Base-by-base conservation (phyloP, 2,113 vertebrate species). In the Rostratula benghalensis region DNA sequence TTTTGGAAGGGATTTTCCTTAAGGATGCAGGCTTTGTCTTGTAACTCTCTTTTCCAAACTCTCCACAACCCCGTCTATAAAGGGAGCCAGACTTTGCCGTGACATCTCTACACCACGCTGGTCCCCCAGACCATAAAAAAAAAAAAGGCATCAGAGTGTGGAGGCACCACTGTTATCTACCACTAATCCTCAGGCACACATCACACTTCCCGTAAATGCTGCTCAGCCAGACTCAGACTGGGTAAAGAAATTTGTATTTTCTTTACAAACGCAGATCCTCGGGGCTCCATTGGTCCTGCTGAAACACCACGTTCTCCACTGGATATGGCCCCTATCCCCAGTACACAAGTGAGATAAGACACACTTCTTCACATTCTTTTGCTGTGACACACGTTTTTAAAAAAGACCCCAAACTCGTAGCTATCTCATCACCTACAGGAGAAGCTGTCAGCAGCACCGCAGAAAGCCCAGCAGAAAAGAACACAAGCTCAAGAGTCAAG, bases 141-240 rank as follows among this genome's bases (percentile, higher is more conserved):
- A 35, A n/a, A 73, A 27, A n/a, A 33, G 45, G 16, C 54, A 84
- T 48, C 60, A 41, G 53, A 63, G 46, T 28, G 31, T 65, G 31
- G 35, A 18, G 73, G 35, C 79, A 85, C 39, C 75, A 17, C 2
- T 65, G 27, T 2, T 41, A 17, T 20, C 33, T 6, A 4, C 35
- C 3, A 13, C 10, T 11, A 13, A 12, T 12, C 7, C 9, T 3
- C 39, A 61, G 41, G 31, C 19, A n/a, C 3, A 2, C 3, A 12
- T 12, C 51, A n/a, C 46, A 5, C 67, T 20, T 56, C 1, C 70
- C 86, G 77, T 14, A 79, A 85, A 28, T 31, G 27, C 54, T 59
- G 6, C 3, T 56, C 20, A 23, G 22, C 33, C n/a, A 61, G 46
- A 83, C 35, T 15, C 3, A 23, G 21, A 11, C 7, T 6, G 30